phyloP scores from a whole-genome alignment of 2,113 vertebrate genomes.

The Emydocephalus ijimae region DNA sequence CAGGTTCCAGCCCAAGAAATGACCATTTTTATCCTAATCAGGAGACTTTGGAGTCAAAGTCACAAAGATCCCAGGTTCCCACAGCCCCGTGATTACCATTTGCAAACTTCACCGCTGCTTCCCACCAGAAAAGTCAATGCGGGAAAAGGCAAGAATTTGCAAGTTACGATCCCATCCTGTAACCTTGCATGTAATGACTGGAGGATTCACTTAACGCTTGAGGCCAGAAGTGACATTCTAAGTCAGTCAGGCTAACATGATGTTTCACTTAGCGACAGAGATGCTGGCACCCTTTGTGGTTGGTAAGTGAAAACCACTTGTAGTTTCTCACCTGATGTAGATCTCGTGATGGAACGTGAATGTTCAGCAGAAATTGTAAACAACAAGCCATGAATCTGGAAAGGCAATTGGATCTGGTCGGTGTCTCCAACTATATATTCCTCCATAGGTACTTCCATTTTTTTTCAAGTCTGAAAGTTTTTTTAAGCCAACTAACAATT shows the following conservation, averaged over 20 bases:
- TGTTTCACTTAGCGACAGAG: background rate
- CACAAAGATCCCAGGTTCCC: background rate
- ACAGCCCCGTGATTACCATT: background rate
- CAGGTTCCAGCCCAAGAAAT: background rate
- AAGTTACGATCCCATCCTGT: background rate
- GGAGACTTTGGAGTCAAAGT: background rate
- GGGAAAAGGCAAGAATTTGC: background rate
- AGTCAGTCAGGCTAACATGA: background rate
- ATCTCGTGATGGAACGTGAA: background rate
- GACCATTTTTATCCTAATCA: background rate
- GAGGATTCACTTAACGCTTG: background rate
- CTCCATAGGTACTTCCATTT: background rate
- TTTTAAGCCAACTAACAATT: background rate
- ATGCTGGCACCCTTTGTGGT: background rate
- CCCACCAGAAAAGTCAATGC: background rate
- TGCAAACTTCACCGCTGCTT: background rate
- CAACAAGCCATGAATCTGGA: background rate
- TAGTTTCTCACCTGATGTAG: background rate
- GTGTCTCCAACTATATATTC: background rate
- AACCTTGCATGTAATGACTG: background rate
- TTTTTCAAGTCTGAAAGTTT: background rate
- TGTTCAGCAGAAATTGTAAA: background rate
- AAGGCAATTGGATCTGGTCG: background rate
- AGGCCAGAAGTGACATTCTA: background rate
- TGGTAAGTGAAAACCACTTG: background rate